Conservation (phyloP, 2,797 vertebrate genomes). For the Varecia variegata region DNA sequence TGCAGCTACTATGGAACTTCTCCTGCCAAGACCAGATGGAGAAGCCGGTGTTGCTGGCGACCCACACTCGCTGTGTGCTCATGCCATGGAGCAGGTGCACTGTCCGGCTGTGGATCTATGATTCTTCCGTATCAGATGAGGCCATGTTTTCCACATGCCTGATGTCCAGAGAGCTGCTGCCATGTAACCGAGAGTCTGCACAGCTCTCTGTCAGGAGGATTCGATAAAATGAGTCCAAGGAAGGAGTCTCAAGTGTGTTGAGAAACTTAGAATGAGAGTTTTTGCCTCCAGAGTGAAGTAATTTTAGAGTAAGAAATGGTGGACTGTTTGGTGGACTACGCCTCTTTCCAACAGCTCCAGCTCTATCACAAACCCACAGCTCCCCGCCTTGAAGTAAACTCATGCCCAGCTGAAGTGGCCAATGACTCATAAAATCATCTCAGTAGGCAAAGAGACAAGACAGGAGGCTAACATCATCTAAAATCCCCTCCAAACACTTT, state of each 20-base stretch:
- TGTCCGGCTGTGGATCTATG: background rate
- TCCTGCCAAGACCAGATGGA: constrained; percentile 34
- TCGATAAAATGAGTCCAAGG: background rate
- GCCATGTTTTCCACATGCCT: background rate
- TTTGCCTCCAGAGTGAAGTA: background rate
- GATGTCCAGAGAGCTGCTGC: background rate
- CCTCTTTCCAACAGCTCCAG: background rate
- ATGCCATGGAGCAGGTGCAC: background rate
- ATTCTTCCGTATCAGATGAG: background rate
- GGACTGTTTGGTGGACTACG: background rate
- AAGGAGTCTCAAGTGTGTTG: background rate
- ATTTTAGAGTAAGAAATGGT: background rate
- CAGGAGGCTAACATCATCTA: background rate
- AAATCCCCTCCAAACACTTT: background rate
- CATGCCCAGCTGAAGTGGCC: background rate
- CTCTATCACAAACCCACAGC: background rate
- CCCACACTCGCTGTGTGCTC: background rate
- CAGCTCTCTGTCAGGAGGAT: background rate
- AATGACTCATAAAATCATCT: background rate
- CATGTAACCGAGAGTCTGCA: background rate
- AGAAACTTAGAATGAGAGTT: background rate
- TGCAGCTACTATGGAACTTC: background rate
- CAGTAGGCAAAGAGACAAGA: background rate
- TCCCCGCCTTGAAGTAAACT: background rate
- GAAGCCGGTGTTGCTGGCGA: background rate